Percentiles rank a stretch among this genome's conserved stretches.
These are phyloP conservation scores for Pimephales promelas DNA, from an alignment of 2,113 vertebrate genomes.

Conservation along the genomic window DNA sequence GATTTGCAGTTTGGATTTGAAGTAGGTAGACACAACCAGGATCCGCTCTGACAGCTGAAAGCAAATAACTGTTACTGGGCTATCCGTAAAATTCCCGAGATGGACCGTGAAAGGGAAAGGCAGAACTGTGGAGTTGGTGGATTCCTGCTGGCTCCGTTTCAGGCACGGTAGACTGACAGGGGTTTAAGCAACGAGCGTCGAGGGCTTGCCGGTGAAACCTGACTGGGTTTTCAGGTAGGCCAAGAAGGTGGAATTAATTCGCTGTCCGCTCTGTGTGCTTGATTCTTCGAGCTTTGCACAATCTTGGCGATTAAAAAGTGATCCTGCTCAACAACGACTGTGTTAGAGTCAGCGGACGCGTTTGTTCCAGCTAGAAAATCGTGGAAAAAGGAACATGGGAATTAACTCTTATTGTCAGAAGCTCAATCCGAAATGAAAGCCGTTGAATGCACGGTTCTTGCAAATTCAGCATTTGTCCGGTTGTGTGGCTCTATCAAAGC, in stretches of 20 bases:
- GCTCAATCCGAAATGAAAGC: constrained; percentile 67
- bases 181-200: not conserved
- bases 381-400: constrained; percentile 52
- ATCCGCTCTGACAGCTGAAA: constrained; percentile 66
- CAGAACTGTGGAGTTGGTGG: not conserved
- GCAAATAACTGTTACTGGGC: constrained; percentile 69
- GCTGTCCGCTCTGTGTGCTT: constrained; percentile 51
- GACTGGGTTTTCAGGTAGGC: constrained; percentile 6
- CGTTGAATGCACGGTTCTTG: constrained; percentile 66
- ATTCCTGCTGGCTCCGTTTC: constrained; percentile 30
- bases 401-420: constrained; percentile 57
- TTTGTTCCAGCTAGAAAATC: constrained; percentile 69
- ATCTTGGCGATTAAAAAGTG: constrained; percentile 58
- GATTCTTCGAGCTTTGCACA: constrained; percentile 55
- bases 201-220: not conserved
- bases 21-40: constrained; percentile 65
- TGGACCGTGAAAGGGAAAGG: not conserved
- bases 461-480: constrained; percentile 68
- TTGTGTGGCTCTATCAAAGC: constrained; percentile 68
- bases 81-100: constrained; percentile 53
- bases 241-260: constrained; percentile 34
- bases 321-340: constrained; percentile 57
- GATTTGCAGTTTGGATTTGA: constrained; percentile 60
- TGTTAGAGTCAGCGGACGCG: constrained; percentile 61
- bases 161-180: constrained; percentile 20